Conservation (phyloP, 2,797 vertebrate species). For the Selene dorsalis region DNA sequence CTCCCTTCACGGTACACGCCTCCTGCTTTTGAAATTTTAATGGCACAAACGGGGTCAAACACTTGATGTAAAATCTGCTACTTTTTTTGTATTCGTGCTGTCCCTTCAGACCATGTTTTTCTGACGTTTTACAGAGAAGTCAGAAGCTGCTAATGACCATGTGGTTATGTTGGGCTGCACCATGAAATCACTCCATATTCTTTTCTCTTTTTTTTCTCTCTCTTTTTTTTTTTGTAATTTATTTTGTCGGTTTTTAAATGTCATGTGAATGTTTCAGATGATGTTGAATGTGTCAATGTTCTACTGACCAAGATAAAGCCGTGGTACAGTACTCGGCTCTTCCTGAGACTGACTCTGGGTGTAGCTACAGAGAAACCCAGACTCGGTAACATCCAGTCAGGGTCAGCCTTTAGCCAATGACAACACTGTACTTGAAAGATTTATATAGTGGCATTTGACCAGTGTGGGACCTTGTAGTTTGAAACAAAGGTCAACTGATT, state of each 20-base stretch:
- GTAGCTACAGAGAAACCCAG: slow-evolving; percentile 90
- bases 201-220: too few relatives aligned
- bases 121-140: slow-evolving; percentile 89
- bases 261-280: slow-evolving; percentile 46
- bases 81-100: slow-evolving; percentile 22
- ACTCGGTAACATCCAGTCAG: slow-evolving; percentile 64
- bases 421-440: slow-evolving; percentile 81
- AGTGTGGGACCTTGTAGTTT: slow-evolving; percentile 77
- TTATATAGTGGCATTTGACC: slow-evolving; percentile 74
- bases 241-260: slow-evolving; percentile 49
- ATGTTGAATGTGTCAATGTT: slow-evolving; percentile 48
- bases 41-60: slow-evolving; percentile 49
- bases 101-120: slow-evolving; percentile 76
- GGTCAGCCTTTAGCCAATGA: slow-evolving; percentile 72
- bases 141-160: slow-evolving; percentile 85
- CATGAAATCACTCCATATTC: slow-evolving; percentile 28
- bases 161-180: slow-evolving; percentile 79
- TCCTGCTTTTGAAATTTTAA: slow-evolving; percentile 3
- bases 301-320: slow-evolving; percentile 62
- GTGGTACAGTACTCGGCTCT: slow-evolving; percentile 36
- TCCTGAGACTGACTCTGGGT: slow-evolving; percentile 77
- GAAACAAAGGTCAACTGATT: slow-evolving; percentile 12
- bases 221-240: slow-evolving; percentile 16
- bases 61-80: not conserved
- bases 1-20: slow-evolving; percentile 44